Evolutionary conservation across 2,888 invertebrate genomes (phyloP), one percentile per base, ranked within the genome.

Genomic region (Orthonevra nobilis): DNA sequence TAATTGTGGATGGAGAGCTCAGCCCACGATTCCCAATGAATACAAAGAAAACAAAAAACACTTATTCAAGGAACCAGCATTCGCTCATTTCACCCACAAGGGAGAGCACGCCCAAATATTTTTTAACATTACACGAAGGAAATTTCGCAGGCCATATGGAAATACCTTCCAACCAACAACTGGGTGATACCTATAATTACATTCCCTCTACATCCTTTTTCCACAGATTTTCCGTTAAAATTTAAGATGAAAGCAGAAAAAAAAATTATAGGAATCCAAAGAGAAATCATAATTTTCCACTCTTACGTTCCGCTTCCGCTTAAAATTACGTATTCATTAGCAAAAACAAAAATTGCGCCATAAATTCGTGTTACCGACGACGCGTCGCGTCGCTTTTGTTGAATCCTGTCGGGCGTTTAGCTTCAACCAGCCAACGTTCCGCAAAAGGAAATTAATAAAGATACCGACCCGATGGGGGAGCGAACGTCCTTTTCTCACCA

Each of bases 251-350:
- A 60, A 14, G 19, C 42, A 19, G n/a, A 38, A 19, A 38, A 42
- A 20, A 20, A 10, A 20, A 20, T 23, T 3, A 5, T 23, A 5
- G 23, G 12, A 12, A 12, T 1, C 2, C 7, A 23, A 20, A 50
- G 7, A 17, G 17, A 54, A 48, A 50, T 52, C 60, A 61, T 58
- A 56, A 58, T 61, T 70, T 54, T 48, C 56, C 58, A 40, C 46
- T 69, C 23, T 30, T 58, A 58, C 30, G 12, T 48, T 58, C 72
- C 23, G 46, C 23, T 64, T 64, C 56, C 64, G 30, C 26, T 73
- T 50, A 28, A 73, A 73, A 73, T 73, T 64, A 73, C 61, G 48
- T 58, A 73, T 73, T 73, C 72, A 73, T 73, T 73, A 73, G 64
- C 40, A 48, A 58, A 32, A 56, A 50, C 56, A 64, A 56, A 50